Evolutionary conservation across 92 coral and sea anemone genomes (phyloP), one percentile per base, ranked within the genome.

Genomic region (Zoanthus sansibaricus): DNA sequence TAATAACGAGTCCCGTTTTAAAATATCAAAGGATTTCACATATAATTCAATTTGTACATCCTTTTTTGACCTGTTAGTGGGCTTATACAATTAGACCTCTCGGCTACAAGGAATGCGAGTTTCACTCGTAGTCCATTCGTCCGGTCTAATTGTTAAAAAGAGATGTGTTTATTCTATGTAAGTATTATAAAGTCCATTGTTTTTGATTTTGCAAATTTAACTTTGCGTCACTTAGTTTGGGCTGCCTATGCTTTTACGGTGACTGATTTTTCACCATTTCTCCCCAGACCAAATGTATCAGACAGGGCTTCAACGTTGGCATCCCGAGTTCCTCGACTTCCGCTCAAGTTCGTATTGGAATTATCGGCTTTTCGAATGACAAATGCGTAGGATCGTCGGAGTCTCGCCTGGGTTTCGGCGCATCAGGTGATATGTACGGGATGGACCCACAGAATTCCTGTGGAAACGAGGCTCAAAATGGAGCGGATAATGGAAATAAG

Each of bases 281-380:
- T 75, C 72, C 56, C 13, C 83, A 94, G 98, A 88, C 74, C 0
- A 14, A 15, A 0, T 93, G 98, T 75, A 83, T 85, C 7, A 33
- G n/a, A 31, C 98, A 94, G 83, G 98, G 98, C 14, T 94, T 94
- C 72, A 94, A 90, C 84, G 76, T 87, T 17, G 54, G 12, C 10
- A 74, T 32, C 44, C 44, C 20, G 12, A 20, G 12, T 30, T 30
- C 5, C 42, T 5, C 66, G 1, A 44, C 17, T 10, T 45, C 76
- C 2, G 93, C 93, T 9, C 77, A 70, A 21, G 87, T 90, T 75
- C 90, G 93, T 44, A 80, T 90, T 33, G 93, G 93, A n/a, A 30
- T 90, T 37, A 79, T 86, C 49, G 93, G 90, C 87, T 85, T 78
- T 51, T 25, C 6, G 31, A 20, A 67, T 48, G 14, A 15, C 32